phyloP scores from a whole-genome alignment of 2,113 vertebrate genomes.

The Leptobrachium ailaonicum region DNA sequence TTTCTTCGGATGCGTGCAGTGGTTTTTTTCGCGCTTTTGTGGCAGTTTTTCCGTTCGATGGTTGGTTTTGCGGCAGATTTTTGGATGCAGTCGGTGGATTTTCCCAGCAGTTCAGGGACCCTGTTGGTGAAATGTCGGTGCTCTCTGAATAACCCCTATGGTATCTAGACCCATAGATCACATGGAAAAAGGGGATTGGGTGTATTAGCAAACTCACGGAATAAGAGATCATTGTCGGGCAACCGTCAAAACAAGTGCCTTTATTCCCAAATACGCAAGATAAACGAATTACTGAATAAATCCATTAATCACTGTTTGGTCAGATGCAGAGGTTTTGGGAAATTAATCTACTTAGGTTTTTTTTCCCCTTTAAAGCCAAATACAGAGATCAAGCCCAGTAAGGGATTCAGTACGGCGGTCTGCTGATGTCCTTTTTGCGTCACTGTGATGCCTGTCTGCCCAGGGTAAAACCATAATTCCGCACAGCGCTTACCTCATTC shows the following conservation, averaged over 20 bases:
- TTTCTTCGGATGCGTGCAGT: too few species aligned
- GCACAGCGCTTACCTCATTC: not conserved
- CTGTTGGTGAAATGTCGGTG: too few species aligned
- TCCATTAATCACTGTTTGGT: conserved; percentile 23
- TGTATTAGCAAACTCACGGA: not conserved
- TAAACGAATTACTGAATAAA: conserved; percentile 12
- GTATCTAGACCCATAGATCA: too few species aligned
- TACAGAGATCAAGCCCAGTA: conserved; percentile 25
- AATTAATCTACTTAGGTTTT: conserved; percentile 29
- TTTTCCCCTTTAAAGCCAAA: conserved; percentile 13
- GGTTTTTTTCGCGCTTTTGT: too few species aligned
- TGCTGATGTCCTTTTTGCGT: conserved; percentile 33
- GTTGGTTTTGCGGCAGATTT: too few species aligned
- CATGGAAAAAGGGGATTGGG: too few species aligned
- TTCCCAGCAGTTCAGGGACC: too few species aligned
- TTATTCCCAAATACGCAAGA: not conserved
- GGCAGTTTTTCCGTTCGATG: too few species aligned
- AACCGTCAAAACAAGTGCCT: not conserved
- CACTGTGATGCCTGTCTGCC: conserved; percentile 22
- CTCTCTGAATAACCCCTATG: too few species aligned
- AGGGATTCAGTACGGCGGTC: conserved; percentile 14
- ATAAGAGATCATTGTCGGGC: not conserved
- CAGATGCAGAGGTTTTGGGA: conserved; percentile 25
- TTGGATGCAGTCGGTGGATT: too few species aligned
- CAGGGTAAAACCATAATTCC: not conserved